These are phyloP conservation scores for Gambusia yucatana DNA, from an alignment of 2,797 vertebrate species.

Conservation along the genomic window DNA sequence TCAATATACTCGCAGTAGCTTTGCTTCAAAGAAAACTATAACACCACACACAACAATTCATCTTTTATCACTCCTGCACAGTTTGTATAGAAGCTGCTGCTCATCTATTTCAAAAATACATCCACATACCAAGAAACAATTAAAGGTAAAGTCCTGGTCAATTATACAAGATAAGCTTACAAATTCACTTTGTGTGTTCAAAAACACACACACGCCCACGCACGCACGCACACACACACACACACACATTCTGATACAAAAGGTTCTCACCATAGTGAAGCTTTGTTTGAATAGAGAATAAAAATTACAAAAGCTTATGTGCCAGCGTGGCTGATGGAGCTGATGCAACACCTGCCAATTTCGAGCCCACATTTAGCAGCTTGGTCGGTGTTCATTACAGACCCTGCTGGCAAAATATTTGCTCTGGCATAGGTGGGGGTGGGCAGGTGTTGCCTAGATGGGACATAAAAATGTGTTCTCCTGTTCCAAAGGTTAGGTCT, in stretches of 20 bases:
- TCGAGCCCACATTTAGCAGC: conserved; percentile 36
- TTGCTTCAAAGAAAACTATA: conserved; percentile 11
- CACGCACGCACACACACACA: neutral
- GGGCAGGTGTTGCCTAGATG: conserved; percentile 44
- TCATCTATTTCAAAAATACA: conserved; percentile 15
- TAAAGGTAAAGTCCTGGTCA: conserved; percentile 26
- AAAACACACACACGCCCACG: neutral
- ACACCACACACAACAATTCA: conserved; percentile 14
- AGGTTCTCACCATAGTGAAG: neutral
- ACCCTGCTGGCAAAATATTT: conserved; percentile 50
- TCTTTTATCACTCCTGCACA: conserved; percentile 9
- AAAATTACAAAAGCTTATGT: conserved; percentile 37
- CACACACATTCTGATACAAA: neutral
- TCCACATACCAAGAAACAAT: conserved; percentile 17
- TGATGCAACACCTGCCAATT: conserved; percentile 50
- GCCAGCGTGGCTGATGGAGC: conserved; percentile 27
- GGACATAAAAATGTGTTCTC: conserved; percentile 29
- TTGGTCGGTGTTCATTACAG: conserved; percentile 55
- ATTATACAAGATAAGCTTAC: conserved; percentile 25
- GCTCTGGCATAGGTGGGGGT: conserved; percentile 40
- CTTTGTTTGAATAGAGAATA: conserved; percentile 23
- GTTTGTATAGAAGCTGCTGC: conserved; percentile 4
- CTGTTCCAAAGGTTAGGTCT: conserved; percentile 19
- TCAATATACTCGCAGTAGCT: neutral
- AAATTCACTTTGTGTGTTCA: neutral